A percentile compares a stretch with the other conserved stretches of the same genome.
These are phyloP conservation scores for Vollenhovia emeryi DNA, from an alignment of 1,140 invertebrate species.

Conservation along the genomic window DNA sequence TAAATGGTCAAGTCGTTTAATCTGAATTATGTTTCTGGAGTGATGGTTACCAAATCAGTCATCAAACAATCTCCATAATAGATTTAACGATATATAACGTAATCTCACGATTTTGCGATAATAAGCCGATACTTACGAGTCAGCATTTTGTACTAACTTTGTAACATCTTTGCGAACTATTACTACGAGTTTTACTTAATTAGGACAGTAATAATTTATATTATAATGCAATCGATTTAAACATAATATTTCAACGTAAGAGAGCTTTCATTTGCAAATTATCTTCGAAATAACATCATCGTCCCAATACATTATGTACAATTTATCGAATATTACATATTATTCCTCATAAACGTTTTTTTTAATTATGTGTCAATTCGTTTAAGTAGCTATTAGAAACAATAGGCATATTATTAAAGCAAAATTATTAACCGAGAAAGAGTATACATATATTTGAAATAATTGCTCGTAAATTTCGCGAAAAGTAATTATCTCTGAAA, in stretches of 20 bases:
- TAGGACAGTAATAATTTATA: neutral
- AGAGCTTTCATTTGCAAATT: neutral
- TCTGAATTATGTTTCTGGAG: neutral
- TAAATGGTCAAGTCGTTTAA: constrained; percentile 8
- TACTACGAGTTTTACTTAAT: neutral
- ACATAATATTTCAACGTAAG: neutral
- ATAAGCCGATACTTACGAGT: neutral
- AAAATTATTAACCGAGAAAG: neutral
- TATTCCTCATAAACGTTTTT: neutral
- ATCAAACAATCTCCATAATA: neutral
- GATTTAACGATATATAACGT: constrained; percentile 2
- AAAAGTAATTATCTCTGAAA: neutral
- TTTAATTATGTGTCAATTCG: neutral
- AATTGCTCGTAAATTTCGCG: neutral
- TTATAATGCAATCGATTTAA: neutral
- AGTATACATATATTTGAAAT: neutral
- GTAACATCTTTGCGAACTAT: neutral
- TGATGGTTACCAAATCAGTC: too few relatives aligned
- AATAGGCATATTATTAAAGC: neutral
- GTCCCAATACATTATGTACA: neutral
- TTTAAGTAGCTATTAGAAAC: neutral
- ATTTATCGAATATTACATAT: neutral
- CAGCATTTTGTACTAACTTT: neutral
- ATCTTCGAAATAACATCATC: neutral
- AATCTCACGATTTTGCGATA: neutral